These are phyloP conservation scores for Dioctria linearis DNA, from an alignment of 2,888 invertebrate species.

Conservation along the genomic window DNA sequence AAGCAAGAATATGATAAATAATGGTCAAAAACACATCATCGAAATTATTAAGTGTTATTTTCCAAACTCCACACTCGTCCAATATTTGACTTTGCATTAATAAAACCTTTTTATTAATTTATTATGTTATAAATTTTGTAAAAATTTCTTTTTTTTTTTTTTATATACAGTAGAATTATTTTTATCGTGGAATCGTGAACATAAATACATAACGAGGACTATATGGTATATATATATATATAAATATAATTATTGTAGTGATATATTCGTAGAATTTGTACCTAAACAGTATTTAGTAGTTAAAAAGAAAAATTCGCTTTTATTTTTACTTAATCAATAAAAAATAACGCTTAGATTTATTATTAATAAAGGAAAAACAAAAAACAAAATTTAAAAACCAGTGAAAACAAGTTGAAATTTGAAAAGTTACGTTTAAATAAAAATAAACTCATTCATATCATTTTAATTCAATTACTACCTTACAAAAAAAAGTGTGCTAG, in stretches of 20 bases:
- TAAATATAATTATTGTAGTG: constrained; percentile 10
- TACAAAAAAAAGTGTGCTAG: background rate
- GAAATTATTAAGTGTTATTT: no score
- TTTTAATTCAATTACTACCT: constrained; percentile 21
- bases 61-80: no score
- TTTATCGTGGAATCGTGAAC: constrained; percentile 36
- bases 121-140: constrained; percentile 11
- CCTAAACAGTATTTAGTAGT: constrained; percentile 38
- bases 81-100: constrained; percentile 3
- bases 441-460: constrained; percentile 36
- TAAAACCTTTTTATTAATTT: background rate
- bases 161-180: constrained; percentile 15
- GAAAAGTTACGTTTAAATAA: constrained; percentile 9
- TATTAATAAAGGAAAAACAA: no score
- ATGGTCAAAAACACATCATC: no score
- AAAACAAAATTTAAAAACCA: no score
- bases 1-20: no score
- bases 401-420: constrained; percentile 16
- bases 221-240: background rate
- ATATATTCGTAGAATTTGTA: constrained; percentile 35
- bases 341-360: no score
- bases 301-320: constrained; percentile 15
- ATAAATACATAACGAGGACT: constrained; percentile 17
- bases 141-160: background rate
- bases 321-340: background rate